These are phyloP conservation scores for Ashinkailepas kermadecensis DNA, from an alignment of 2,888 invertebrate species.

Conservation along the genomic window DNA sequence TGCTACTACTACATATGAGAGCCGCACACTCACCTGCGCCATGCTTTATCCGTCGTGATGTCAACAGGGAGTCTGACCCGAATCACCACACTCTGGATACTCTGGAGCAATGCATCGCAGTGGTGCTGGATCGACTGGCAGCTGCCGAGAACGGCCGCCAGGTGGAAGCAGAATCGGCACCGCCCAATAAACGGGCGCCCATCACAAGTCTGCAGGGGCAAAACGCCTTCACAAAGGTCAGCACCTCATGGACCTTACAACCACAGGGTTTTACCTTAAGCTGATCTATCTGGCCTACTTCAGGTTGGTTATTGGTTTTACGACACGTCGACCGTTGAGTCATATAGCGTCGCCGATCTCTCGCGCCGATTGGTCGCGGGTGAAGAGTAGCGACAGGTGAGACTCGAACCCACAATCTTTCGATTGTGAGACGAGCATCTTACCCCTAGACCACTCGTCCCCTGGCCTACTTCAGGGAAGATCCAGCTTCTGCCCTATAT, in stretches of 20 bases:
- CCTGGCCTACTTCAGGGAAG: not conserved
- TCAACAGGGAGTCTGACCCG: slow-evolving; percentile 39
- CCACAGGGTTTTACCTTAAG: too few relatives aligned
- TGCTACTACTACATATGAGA: not conserved
- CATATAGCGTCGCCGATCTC: too few relatives aligned
- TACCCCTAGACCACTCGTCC: too few relatives aligned
- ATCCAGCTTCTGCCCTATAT: too few relatives aligned
- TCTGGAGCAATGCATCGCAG: slow-evolving; percentile 42
- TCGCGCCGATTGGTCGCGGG: too few relatives aligned
- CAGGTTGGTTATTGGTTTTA: not conserved
- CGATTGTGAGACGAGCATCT: too few relatives aligned
- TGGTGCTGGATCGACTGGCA: slow-evolving; percentile 40
- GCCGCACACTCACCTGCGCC: not conserved
- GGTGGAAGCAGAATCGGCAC: not conserved
- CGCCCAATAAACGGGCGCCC: slow-evolving; percentile 11
- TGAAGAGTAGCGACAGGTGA: too few relatives aligned
- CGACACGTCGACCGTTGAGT: not conserved
- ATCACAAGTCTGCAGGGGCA: slow-evolving; percentile 16
- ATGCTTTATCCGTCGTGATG: not conserved
- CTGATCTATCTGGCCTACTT: not conserved
- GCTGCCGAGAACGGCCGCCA: slow-evolving; percentile 18
- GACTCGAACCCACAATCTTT: not conserved
- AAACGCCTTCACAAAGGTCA: not conserved
- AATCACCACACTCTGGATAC: slow-evolving; percentile 43
- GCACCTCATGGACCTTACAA: not conserved